A percentile compares a stretch with the other conserved stretches of the same genome.
Conservation (phyloP, 2,888 invertebrate species). For the Pocota personata region DNA sequence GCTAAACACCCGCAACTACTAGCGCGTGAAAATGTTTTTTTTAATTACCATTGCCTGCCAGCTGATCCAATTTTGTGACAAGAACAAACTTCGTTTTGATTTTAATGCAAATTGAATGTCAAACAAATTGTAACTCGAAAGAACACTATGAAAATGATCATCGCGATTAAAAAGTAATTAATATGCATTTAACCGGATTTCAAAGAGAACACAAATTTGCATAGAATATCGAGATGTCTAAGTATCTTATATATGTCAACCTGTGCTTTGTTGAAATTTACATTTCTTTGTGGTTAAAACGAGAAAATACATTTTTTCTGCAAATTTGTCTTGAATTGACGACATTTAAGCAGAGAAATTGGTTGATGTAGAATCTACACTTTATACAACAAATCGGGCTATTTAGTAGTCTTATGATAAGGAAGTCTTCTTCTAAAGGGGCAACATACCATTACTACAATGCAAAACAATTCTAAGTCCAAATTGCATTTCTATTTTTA, state of each 20-base stretch:
- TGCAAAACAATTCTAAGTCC: too few relatives aligned
- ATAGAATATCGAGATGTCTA: not conserved
- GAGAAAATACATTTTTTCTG: not conserved
- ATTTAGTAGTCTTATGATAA: too few relatives aligned
- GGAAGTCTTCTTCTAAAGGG: too few relatives aligned
- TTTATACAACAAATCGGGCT: too few relatives aligned
- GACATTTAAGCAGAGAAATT: not conserved
- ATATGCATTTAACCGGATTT: slow-evolving; percentile 31
- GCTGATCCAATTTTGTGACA: not conserved
- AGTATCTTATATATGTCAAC: not conserved
- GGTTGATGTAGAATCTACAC: too few relatives aligned
- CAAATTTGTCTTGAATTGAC: not conserved
- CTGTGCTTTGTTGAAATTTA: not conserved
- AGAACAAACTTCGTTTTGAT: not conserved
- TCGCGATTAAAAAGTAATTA: slow-evolving; percentile 8
- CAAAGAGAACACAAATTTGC: not conserved
- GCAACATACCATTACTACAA: too few relatives aligned
- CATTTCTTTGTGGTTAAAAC: not conserved
- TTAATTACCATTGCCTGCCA: not conserved
- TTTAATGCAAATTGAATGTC: slow-evolving; percentile 1
- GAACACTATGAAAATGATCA: not conserved
- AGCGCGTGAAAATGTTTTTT: not conserved
- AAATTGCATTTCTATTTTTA: too few relatives aligned
- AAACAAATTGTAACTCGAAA: not conserved
- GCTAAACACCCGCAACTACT: not conserved